Conservation (phyloP, 2,113 vertebrate species). For the Antechinus flavipes region DNA sequence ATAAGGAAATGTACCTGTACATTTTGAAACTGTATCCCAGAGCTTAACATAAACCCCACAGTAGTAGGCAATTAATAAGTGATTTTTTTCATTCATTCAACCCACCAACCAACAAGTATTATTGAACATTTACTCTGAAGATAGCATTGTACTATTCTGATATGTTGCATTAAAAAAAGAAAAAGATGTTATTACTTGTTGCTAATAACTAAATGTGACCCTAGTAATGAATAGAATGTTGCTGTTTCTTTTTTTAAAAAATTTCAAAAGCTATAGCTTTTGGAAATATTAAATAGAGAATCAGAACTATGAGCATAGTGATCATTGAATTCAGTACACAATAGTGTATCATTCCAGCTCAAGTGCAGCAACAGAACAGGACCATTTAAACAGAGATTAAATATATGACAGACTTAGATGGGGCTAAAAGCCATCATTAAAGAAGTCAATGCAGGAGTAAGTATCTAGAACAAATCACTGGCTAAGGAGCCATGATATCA, state of each 20-base stretch:
- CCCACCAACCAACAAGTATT: neutral
- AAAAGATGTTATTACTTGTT: neutral
- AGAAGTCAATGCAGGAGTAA: neutral
- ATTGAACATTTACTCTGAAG: neutral
- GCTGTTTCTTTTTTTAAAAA: neutral
- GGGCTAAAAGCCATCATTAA: neutral
- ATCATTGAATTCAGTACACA: neutral
- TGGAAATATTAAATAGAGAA: neutral
- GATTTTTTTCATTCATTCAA: neutral
- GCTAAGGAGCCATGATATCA: neutral
- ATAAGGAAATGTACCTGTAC: neutral
- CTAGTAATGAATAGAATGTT: neutral
- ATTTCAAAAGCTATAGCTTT: neutral
- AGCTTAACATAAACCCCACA: neutral
- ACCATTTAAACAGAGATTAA: neutral
- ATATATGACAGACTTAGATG: neutral
- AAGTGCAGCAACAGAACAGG: neutral
- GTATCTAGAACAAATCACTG: neutral
- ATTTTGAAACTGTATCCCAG: neutral
- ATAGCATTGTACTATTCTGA: neutral
- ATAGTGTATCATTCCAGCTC: neutral
- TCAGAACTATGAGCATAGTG: neutral
- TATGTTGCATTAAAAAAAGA: neutral
- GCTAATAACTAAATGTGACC: neutral
- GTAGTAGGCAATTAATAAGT: neutral